Conservation (phyloP, 2,888 invertebrate species). For the Petrophora chlorosata region DNA sequence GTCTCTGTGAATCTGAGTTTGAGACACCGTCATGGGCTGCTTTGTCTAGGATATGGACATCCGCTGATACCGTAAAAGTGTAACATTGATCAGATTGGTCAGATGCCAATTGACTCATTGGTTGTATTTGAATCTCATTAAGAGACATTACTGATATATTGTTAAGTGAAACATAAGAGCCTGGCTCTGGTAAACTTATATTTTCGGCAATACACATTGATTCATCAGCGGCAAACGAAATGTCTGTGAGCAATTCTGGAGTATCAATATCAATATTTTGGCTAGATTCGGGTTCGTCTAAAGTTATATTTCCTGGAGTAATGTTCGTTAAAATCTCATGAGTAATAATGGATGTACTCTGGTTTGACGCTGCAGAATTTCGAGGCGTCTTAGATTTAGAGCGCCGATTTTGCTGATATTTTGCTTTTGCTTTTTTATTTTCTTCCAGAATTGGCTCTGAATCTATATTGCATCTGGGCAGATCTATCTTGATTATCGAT, state of each 20-base stretch:
- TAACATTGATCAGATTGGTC: neutral
- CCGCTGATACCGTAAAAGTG: neutral
- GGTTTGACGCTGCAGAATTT: neutral
- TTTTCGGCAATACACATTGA: too few species aligned
- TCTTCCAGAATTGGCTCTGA: neutral
- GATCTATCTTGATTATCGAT: neutral
- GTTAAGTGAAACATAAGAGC: neutral
- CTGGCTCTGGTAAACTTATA: neutral
- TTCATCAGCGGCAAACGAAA: too few species aligned
- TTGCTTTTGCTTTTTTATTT: neutral
- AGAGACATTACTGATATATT: neutral
- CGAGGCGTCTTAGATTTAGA: constrained; percentile 1
- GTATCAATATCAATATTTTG: too few species aligned
- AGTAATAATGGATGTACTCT: neutral
- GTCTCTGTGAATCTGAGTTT: neutral
- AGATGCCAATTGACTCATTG: neutral
- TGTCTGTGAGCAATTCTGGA: too few species aligned
- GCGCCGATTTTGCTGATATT: neutral
- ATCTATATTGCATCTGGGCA: neutral
- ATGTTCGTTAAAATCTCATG: neutral
- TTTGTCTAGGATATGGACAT: too few species aligned
- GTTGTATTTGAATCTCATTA: neutral
- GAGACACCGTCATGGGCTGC: too few species aligned
- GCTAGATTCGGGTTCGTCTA: neutral
- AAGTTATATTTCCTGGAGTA: neutral